phyloP scores from a whole-genome alignment of 2,797 vertebrate species.

The Anas acuta region DNA sequence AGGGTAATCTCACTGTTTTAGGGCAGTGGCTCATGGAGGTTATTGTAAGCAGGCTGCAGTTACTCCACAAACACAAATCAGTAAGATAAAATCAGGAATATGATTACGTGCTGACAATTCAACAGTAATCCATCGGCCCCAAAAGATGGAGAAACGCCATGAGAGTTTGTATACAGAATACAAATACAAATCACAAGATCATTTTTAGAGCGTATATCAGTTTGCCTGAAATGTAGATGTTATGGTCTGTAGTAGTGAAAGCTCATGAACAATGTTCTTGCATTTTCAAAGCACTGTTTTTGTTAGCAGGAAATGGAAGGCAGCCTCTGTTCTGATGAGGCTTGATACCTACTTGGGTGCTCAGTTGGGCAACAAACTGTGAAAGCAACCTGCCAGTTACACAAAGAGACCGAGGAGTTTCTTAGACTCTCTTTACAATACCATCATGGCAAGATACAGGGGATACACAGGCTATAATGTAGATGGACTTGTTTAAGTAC shows the following conservation, averaged over 20 bases:
- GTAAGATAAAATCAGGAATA: neutral
- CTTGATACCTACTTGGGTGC: neutral
- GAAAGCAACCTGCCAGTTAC: neutral
- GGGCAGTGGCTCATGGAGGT: neutral
- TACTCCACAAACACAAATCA: neutral
- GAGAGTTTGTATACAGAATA: neutral
- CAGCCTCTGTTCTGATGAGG: neutral
- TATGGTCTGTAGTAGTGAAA: neutral
- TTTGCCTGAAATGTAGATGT: neutral
- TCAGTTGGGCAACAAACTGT: neutral
- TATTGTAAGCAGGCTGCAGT: neutral
- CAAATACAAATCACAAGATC: neutral
- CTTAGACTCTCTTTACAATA: neutral
- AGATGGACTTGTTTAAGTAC: neutral
- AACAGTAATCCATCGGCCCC: neutral
- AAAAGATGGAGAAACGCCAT: neutral
- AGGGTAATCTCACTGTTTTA: neutral
- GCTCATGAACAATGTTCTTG: neutral
- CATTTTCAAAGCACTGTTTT: neutral
- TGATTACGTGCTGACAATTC: neutral
- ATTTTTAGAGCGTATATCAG: neutral
- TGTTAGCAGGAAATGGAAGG: neutral
- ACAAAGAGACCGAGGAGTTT: neutral
- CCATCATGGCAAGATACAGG: neutral
- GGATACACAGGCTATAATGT: neutral